Percentiles rank a stretch among this genome's conserved stretches.
Evolutionary conservation across 2,888 invertebrate genomes (phyloP).

Genomic region (Molanna angustata): DNA sequence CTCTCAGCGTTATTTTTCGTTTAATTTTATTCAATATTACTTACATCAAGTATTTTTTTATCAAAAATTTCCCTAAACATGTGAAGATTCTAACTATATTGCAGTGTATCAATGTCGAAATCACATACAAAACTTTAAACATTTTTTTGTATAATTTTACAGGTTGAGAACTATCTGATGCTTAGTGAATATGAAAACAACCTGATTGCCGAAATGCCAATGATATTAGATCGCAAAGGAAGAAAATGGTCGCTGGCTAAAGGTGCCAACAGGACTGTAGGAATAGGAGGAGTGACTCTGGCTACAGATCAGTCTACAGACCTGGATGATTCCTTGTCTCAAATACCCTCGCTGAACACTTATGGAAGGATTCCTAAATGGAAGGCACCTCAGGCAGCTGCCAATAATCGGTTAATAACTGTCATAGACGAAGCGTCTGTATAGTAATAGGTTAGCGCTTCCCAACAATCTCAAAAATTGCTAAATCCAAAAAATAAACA

Average conservation of each 20-base stretch:
- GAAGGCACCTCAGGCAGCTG: slow-evolving; percentile 37
- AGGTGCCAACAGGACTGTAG: slow-evolving; percentile 39
- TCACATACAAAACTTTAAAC: no score
- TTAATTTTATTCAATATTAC: no score
- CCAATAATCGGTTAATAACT: slow-evolving; percentile 67
- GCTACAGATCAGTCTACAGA: slow-evolving; percentile 55
- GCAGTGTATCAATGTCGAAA: no score
- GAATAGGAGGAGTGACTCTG: slow-evolving; percentile 42
- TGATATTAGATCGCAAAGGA: slow-evolving; percentile 67
- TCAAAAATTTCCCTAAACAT: no score
- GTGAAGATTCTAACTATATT: no score
- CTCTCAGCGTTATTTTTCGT: no score
- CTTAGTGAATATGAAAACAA: slow-evolving; percentile 84
- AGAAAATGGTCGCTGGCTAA: slow-evolving; percentile 71
- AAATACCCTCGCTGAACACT: slow-evolving; percentile 35
- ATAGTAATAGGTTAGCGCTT: slow-evolving; percentile 36
- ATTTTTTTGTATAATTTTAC: no score
- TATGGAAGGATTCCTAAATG: slow-evolving; percentile 37
- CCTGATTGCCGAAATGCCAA: slow-evolving; percentile 74
- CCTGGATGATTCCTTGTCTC: slow-evolving; percentile 34
- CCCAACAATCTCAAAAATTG: not conserved
- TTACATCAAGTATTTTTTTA: no score
- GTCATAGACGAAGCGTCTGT: slow-evolving; percentile 75
- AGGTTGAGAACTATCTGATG: slow-evolving; percentile 82
- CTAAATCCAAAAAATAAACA: no score